These are phyloP conservation scores for Leptodactylus fallax DNA, from an alignment of 2,797 vertebrate species.

Conservation along the genomic window DNA sequence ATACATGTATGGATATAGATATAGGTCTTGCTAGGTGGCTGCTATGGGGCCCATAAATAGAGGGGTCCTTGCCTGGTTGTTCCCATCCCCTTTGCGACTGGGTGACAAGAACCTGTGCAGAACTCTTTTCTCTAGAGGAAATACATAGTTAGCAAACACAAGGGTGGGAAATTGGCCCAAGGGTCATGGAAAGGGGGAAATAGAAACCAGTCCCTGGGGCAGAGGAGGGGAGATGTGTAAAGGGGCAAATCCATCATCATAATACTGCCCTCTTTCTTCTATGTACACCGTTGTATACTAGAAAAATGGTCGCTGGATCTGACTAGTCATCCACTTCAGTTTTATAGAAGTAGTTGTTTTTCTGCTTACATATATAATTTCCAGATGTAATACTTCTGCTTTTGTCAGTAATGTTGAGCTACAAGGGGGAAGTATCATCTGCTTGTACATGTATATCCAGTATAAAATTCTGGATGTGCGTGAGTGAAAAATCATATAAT, in stretches of 20 bases:
- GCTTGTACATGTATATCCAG: not conserved
- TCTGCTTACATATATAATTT: not conserved
- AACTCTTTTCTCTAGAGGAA: too few species aligned
- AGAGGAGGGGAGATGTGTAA: too few species aligned
- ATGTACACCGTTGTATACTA: not conserved
- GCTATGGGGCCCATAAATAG: too few species aligned
- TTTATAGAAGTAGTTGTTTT: not conserved
- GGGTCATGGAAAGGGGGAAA: not conserved
- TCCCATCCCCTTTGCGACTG: too few species aligned
- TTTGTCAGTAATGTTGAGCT: not conserved
- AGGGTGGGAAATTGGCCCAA: not conserved
- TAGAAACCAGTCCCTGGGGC: not conserved
- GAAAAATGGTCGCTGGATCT: not conserved
- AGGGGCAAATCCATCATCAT: too few species aligned
- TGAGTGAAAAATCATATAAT: too few species aligned
- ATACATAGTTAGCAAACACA: not conserved
- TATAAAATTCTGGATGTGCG: too few species aligned
- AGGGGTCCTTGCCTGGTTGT: too few species aligned
- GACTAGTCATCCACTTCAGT: not conserved
- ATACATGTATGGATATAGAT: too few species aligned
- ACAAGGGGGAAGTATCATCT: not conserved
- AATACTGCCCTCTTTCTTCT: too few species aligned
- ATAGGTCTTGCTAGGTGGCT: too few species aligned
- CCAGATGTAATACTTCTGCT: not conserved
- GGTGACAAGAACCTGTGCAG: too few species aligned